Percentiles rank a stretch among this genome's conserved stretches.
phyloP scores from a whole-genome alignment of 2,888 invertebrate genomes.

The Latheticus oryzae region DNA sequence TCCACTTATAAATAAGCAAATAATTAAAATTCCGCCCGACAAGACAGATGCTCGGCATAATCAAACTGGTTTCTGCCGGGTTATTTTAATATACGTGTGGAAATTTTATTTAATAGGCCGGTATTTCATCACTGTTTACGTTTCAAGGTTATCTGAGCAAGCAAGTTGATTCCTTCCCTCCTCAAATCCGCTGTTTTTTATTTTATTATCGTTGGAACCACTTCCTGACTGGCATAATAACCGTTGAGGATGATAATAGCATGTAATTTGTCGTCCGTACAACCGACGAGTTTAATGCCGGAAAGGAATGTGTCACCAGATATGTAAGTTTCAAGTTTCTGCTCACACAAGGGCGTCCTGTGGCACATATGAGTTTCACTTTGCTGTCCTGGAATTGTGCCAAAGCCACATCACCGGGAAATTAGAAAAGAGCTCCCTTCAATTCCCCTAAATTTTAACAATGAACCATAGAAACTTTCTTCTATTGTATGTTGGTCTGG shows the following conservation, averaged over 20 bases:
- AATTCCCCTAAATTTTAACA: constrained; percentile 14
- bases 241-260: constrained; percentile 9
- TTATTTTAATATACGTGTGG: constrained; percentile 24
- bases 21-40: constrained; percentile 9
- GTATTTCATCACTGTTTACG: constrained; percentile 8
- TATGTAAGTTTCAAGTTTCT: constrained; percentile 19
- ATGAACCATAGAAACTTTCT: constrained; percentile 2
- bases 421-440: constrained; percentile 13
- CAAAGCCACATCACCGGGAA: constrained; percentile 23
- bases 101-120: constrained; percentile 13
- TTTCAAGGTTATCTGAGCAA: constrained; percentile 25
- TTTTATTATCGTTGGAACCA: constrained; percentile 15
- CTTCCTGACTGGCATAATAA: constrained; percentile 24
- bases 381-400: constrained; percentile 17
- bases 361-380: constrained; percentile 16
- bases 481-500: constrained; percentile 5
- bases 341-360: constrained; percentile 17
- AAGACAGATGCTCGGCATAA: constrained; percentile 22
- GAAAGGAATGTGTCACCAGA: constrained; percentile 15
- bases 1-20: constrained; percentile 13
- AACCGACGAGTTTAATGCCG: constrained; percentile 12
- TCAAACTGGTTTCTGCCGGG: constrained; percentile 26
- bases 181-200: constrained; percentile 19
- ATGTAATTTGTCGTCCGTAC: constrained; percentile 10
- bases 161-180: constrained; percentile 19